Percentiles rank a stretch among this genome's conserved stretches.
Evolutionary conservation across 2,797 vertebrate genomes (phyloP).

Genomic region (Micrastur ruficollis): DNA sequence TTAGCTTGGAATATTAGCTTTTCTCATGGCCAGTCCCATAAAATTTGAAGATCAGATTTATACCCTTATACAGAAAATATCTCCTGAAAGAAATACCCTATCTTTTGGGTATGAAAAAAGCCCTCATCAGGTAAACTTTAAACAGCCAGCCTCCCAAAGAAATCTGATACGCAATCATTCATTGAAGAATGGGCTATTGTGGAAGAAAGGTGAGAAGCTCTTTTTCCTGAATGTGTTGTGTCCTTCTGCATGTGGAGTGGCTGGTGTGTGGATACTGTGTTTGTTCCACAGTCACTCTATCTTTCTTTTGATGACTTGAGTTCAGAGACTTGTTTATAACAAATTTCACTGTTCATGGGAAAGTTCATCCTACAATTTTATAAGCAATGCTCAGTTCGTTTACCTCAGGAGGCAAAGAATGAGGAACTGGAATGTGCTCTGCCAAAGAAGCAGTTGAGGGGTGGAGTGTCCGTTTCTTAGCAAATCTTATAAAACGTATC

Average conservation of each 20-base stretch:
- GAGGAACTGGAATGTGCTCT: background rate
- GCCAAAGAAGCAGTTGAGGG: background rate
- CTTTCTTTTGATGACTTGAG: background rate
- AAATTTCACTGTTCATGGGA: background rate
- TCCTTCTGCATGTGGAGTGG: rapidly evolving
- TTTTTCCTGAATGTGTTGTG: background rate
- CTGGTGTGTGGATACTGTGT: background rate
- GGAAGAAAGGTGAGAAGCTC: background rate
- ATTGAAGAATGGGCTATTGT: background rate
- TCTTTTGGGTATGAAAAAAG: background rate
- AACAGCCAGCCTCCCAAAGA: background rate
- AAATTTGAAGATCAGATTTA: background rate
- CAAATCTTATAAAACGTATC: background rate
- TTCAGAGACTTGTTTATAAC: background rate
- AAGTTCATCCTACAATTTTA: background rate
- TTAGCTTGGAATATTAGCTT: background rate
- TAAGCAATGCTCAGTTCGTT: background rate
- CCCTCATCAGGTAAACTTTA: background rate
- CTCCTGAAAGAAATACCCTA: background rate
- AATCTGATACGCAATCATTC: rapidly evolving
- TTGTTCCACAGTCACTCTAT: background rate
- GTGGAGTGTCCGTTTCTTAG: background rate
- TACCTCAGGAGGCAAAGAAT: background rate
- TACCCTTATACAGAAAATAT: background rate
- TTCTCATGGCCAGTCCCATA: background rate